Evolutionary conservation across 2,113 vertebrate genomes (phyloP), one percentile per base, ranked within the genome.

Genomic region (Sebastes schlegelii): DNA sequence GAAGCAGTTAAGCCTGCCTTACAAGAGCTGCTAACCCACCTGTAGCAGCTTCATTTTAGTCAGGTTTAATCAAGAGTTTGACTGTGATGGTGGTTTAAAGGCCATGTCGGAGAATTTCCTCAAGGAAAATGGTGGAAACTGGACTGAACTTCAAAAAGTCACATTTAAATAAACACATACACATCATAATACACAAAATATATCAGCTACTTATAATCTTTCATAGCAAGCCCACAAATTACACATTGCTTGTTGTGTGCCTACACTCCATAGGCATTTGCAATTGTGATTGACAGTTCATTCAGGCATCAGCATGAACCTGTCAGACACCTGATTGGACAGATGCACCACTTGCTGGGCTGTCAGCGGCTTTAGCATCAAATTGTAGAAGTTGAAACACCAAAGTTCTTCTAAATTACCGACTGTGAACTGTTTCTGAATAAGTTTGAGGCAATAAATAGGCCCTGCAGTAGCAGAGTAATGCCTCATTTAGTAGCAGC

Each of bases 81-180:
- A 23, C 21, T 64, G 64, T 69, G 17, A 58, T 61, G n/a, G 70
- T 21, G 21, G 23, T n/a, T 52, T 64, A 23, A 43, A 61, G 54
- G n/a, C 46, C 6, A 0, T 79, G 48, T 68, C 23, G 43, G 9
- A 54, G 4, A 14, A 71, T 54, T 46, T 66, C 14, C 17, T 49
- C 0, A 2, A 23, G 21, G 40, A 45, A 79, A 70, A 54, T 0
- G 2, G 52, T 62, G 46, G 57, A 73, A 77, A 42, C 4, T 75
- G 14, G 19, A 60, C 43, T 69, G 26, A 57, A 74, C 14, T 80
- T 64, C 13, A 5, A 48, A 64, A 83, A 63, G 55, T 67, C 26
- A 75, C 34, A 62, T 61, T 78, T 51, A 34, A 34, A 69, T 57
- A 70, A 60, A 52, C 52, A 66, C 23, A 52, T 7, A 48, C 9